phyloP scores from a whole-genome alignment of 2,888 invertebrate species.

The Lithosia quadra region DNA sequence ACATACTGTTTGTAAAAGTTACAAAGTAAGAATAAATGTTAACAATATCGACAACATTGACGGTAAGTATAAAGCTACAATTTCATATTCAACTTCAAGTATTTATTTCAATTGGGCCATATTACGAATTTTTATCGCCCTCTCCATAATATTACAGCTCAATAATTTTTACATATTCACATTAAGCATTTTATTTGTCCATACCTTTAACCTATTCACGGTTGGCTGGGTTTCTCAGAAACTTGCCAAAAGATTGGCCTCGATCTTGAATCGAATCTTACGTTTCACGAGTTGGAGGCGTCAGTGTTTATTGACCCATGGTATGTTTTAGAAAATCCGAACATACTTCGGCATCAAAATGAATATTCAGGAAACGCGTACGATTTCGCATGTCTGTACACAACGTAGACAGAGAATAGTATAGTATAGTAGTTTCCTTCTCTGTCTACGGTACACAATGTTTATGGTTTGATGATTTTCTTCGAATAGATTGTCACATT shows the following conservation, averaged over 20 bases:
- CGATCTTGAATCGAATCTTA: slow-evolving; percentile 50
- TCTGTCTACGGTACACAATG: no score
- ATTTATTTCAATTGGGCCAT: neutral
- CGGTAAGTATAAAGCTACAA: neutral
- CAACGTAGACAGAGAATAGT: no score
- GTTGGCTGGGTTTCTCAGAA: slow-evolving; percentile 32
- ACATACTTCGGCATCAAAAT: slow-evolving; percentile 32
- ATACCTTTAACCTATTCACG: slow-evolving; percentile 46
- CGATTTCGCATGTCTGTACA: neutral
- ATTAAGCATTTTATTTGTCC: slow-evolving; percentile 47
- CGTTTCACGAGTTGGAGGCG: slow-evolving; percentile 47
- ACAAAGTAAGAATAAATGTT: no score
- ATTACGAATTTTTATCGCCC: neutral
- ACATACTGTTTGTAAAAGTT: neutral
- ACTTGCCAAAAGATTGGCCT: slow-evolving; percentile 45
- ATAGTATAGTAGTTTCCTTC: no score
- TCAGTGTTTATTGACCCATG: slow-evolving; percentile 43
- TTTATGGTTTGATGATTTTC: no score
- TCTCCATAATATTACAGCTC: slow-evolving; percentile 13
- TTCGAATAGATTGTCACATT: no score
- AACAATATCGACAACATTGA: neutral
- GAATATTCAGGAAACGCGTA: slow-evolving; percentile 22
- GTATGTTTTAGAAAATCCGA: slow-evolving; percentile 41
- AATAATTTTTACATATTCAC: slow-evolving; percentile 40
- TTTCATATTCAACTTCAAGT: neutral